Conservation (phyloP, 2,797 vertebrate species). For the Pseudochirops cupreus region DNA sequence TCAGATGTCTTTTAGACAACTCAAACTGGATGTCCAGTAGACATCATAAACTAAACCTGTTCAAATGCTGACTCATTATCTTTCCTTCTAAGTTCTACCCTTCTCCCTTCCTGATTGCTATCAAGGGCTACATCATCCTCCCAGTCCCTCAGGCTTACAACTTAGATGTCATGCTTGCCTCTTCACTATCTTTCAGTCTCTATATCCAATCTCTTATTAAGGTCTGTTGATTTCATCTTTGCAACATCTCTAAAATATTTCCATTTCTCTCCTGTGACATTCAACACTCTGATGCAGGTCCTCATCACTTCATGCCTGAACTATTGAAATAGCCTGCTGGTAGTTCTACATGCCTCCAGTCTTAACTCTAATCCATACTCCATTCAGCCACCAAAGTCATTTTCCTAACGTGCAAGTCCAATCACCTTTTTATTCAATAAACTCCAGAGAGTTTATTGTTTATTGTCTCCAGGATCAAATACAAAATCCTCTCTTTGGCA, state of each 20-base stretch:
- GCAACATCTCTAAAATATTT: no score
- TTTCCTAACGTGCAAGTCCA: background rate
- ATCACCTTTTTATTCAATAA: background rate
- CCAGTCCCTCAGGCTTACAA: background rate
- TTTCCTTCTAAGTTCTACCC: background rate
- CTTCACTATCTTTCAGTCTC: background rate
- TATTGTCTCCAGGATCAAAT: background rate
- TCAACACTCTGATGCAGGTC: no score
- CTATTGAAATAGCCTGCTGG: no score
- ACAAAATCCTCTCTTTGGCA: no score
- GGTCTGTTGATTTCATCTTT: background rate
- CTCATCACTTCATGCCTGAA: no score
- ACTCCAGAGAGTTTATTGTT: no score
- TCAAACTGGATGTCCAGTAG: background rate
- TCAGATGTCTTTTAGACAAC: background rate
- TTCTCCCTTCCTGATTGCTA: background rate
- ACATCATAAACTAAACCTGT: background rate
- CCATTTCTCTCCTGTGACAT: no score
- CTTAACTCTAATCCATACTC: background rate
- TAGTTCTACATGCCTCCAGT: background rate
- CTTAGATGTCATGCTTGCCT: background rate
- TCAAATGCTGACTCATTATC: background rate
- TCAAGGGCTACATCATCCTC: background rate
- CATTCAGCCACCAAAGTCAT: background rate
- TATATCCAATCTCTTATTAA: background rate